Percentiles rank a stretch among this genome's conserved stretches.
These are phyloP conservation scores for Marisa cornuarietis DNA, from an alignment of 1,140 invertebrate genomes.

Conservation along the genomic window DNA sequence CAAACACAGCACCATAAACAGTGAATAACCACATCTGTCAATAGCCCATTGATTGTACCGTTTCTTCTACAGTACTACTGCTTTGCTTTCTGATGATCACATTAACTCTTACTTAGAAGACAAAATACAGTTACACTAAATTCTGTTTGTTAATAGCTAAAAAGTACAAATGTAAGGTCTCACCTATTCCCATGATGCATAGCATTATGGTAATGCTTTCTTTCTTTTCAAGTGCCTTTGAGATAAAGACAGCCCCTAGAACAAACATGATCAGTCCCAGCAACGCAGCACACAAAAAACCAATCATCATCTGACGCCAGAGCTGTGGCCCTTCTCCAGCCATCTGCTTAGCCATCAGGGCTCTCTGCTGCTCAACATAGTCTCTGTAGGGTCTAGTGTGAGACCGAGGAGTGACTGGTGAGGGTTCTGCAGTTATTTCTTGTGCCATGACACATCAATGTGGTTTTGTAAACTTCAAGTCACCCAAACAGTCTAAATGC, in stretches of 20 bases:
- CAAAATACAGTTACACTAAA: neutral
- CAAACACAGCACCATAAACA: too few relatives aligned
- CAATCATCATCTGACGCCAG: constrained; percentile 51
- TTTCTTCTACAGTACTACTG: neutral
- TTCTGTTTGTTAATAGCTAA: too few relatives aligned
- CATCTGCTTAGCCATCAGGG: constrained; percentile 27
- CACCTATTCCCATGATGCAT: constrained; percentile 58
- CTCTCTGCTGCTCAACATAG: constrained; percentile 30
- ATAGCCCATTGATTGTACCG: neutral
- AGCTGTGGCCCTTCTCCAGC: constrained; percentile 35
- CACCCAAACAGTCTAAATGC: too few relatives aligned
- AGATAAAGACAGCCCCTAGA: constrained; percentile 46
- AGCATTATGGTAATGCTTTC: constrained; percentile 54
- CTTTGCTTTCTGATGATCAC: neutral
- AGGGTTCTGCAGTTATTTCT: constrained; percentile 7
- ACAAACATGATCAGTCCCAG: constrained; percentile 50
- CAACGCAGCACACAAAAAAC: constrained; percentile 46
- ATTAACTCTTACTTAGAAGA: neutral
- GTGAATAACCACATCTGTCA: too few relatives aligned
- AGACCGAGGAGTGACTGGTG: constrained; percentile 32
- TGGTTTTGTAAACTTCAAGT: too few relatives aligned
- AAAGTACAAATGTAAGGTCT: constrained; percentile 6
- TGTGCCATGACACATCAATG: constrained; percentile 9
- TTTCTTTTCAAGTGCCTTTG: constrained; percentile 41
- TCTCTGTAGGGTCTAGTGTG: constrained; percentile 27